A percentile compares a stretch with the other conserved stretches of the same genome.
phyloP scores from a whole-genome alignment of 35 echinoderm and acorn worm species.

The Ophiothrix spiculata region DNA sequence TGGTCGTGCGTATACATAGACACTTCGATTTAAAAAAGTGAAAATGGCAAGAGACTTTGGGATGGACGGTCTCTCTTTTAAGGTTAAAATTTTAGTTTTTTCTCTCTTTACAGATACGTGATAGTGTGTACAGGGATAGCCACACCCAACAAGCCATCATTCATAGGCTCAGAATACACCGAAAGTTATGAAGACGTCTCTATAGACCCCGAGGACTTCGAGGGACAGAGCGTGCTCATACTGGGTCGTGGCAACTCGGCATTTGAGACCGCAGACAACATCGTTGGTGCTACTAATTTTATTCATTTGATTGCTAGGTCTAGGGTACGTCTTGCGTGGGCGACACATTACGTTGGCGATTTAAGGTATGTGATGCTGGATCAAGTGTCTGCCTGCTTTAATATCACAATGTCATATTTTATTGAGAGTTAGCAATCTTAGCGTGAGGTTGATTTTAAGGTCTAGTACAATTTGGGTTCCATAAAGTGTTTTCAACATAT shows the following conservation, averaged over 20 bases:
- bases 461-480: too few relatives aligned
- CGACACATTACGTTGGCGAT: slow-evolving; percentile 98
- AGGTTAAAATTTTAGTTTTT: neutral
- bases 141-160: slow-evolving; percentile 24
- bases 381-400: too few relatives aligned
- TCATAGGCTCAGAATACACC: slow-evolving; percentile 56
- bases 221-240: slow-evolving; percentile 89
- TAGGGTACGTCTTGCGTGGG: slow-evolving; percentile 80
- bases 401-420: too few relatives aligned
- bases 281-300: slow-evolving; percentile 68
- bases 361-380: slow-evolving; percentile 46
- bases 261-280: slow-evolving; percentile 97
- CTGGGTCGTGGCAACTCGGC: slow-evolving; percentile 91
- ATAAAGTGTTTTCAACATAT: too few relatives aligned
- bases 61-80: too few relatives aligned
- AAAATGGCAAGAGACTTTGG: too few relatives aligned
- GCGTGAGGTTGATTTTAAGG: too few relatives aligned
- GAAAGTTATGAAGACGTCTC: slow-evolving; percentile 83
- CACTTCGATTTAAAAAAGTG: too few relatives aligned
- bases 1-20: too few relatives aligned
- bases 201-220: slow-evolving; percentile 68
- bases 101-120: slow-evolving; percentile 25
- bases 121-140: slow-evolving; percentile 36
- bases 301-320: slow-evolving; percentile 85
- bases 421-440: too few relatives aligned